Evolutionary conservation across 2,888 invertebrate species (phyloP).

Genomic region (Druceiella hillmani): DNA sequence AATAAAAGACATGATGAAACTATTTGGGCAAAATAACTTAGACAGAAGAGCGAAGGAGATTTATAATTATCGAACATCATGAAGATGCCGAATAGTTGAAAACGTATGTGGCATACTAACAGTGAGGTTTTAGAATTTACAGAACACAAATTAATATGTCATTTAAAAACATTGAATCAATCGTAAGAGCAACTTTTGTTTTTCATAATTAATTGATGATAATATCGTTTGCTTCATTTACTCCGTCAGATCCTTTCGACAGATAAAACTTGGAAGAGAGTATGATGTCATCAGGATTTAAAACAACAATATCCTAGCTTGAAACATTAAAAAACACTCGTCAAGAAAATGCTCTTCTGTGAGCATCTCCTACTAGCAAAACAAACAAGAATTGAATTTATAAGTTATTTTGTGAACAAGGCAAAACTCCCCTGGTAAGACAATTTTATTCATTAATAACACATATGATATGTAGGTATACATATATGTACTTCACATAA

Average conservation of each 20-base stretch:
- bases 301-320: not conserved
- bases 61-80: slow-evolving; percentile 24
- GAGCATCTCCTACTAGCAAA: too few relatives aligned
- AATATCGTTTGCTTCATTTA: slow-evolving; percentile 6
- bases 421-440: too few relatives aligned
- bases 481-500: too few relatives aligned
- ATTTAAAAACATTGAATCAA: slow-evolving; percentile 12
- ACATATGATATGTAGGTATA: too few relatives aligned
- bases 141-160: slow-evolving; percentile 18
- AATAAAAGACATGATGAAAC: slow-evolving; percentile 19
- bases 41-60: slow-evolving; percentile 14
- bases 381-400: not conserved
- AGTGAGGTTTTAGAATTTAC: slow-evolving; percentile 18
- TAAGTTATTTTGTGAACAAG: slow-evolving; percentile 3
- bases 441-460: too few relatives aligned
- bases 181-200: slow-evolving; percentile 18
- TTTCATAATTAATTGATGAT: slow-evolving; percentile 20
- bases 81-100: slow-evolving; percentile 17
- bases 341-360: not conserved
- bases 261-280: slow-evolving; percentile 12
- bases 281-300: slow-evolving; percentile 4
- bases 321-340: not conserved
- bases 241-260: slow-evolving; percentile 12
- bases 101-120: slow-evolving; percentile 21
- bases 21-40: slow-evolving; percentile 16